Base-by-base conservation (phyloP, 2,113 vertebrate species). In the Strix uralensis region DNA sequence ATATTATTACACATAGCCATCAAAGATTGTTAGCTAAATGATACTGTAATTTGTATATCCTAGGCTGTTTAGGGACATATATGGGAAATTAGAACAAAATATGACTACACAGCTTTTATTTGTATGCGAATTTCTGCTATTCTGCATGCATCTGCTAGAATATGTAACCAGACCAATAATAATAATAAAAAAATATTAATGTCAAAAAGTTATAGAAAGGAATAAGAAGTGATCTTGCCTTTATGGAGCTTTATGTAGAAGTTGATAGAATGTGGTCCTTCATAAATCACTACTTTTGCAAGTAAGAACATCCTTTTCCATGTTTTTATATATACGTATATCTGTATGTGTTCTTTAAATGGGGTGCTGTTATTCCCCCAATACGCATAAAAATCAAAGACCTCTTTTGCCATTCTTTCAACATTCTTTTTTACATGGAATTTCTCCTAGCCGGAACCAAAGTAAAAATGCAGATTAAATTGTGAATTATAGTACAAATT, bases 11-110 rank as follows among this genome's bases (percentile, higher is more conserved):
- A 82, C 19, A 3, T 49, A 92, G 54, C 54, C 58, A 93, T 95
- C 93, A 82, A 73, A 58, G 81, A 77, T 57, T 73, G 70, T 91
- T 95, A 94, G 46, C 81, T 75, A 94, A 96, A 96, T 93, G 70
- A 67, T 80, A 18, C 49, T 80, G 44, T 85, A 95, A 94, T 97
- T 95, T 81, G 82, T 95, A 86, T 69, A 90, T 87, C 52, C 44
- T 54, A 30, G 78, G 36, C 30, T 75, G 58, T 73, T 86, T 54
- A 72, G 69, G 81, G 73, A 90, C 6, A 4, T 57, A 36, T 38
- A 69, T 80, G 49, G 84, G 62, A 85, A 96, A 93, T 93, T 57
- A 88, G 49, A 87, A 81, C 44, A 86, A 81, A 92, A 85, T 93
- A 87, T 55, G 74, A 70, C 78, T 80, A 36, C 44, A 51, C 2